phyloP scores from a whole-genome alignment of 1,140 invertebrate species.

The Drosophila guanche region DNA sequence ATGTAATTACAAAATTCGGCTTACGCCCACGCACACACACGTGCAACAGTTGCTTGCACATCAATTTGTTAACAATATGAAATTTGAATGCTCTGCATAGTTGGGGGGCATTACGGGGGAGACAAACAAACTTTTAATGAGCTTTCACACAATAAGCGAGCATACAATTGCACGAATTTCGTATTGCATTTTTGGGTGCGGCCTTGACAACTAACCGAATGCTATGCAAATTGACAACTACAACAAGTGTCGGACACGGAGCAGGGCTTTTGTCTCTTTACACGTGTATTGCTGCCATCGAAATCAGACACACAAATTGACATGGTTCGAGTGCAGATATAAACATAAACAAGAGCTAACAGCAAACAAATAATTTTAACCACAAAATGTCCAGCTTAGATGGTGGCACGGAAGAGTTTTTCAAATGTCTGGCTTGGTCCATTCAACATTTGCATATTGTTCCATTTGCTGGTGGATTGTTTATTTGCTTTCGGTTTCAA shows the following conservation, averaged over 20 bases:
- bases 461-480: conserved; percentile 4
- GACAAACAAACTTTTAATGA: conserved; percentile 66
- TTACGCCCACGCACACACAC: conserved; percentile 16
- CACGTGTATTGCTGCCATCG: conserved; percentile 39
- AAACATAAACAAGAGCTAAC: conserved; percentile 34
- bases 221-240: conserved; percentile 37
- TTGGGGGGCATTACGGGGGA: conserved; percentile 1
- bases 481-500: conserved; percentile 30
- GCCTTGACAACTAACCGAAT: conserved; percentile 22
- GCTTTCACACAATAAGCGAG: conserved; percentile 53
- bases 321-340: conserved; percentile 44
- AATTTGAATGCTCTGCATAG: conserved; percentile 46
- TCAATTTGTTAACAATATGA: conserved; percentile 61
- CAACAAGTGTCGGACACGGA: conserved; percentile 24
- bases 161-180: conserved; percentile 41
- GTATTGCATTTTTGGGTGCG: conserved; percentile 14
- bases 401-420: not conserved
- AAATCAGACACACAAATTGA: conserved; percentile 31
- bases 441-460: conserved; percentile 31
- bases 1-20: conserved; percentile 58
- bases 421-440: not conserved
- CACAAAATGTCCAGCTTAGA: conserved; percentile 44
- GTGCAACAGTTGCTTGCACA: conserved; percentile 47
- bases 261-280: conserved; percentile 1
- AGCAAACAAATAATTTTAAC: conserved; percentile 42